phyloP scores from a whole-genome alignment of 2,113 vertebrate species.

The Diphyllodes magnificus region DNA sequence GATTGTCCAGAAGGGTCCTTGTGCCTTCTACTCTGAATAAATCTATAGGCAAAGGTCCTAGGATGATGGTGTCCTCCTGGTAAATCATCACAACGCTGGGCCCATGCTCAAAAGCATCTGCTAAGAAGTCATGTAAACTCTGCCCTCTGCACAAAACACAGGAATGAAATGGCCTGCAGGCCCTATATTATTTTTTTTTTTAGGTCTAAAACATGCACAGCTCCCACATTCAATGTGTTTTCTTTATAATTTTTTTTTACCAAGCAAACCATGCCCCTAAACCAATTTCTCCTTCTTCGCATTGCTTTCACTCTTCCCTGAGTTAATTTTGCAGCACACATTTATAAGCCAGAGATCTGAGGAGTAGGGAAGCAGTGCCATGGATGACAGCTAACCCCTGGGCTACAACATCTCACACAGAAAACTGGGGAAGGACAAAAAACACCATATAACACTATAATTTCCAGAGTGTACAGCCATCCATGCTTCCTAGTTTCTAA shows the following conservation, averaged over 20 bases:
- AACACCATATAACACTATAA: not conserved
- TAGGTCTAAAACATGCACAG: not conserved
- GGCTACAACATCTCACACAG: constrained; percentile 37
- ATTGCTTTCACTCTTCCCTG: constrained; percentile 27
- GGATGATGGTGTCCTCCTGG: constrained; percentile 31
- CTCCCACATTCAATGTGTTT: not conserved
- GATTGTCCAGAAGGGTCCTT: constrained; percentile 64
- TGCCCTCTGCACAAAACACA: constrained; percentile 34
- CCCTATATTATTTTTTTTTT: not conserved
- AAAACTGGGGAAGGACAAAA: constrained; percentile 41
- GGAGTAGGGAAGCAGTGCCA: constrained; percentile 43
- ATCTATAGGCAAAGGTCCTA: constrained; percentile 66
- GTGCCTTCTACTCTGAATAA: constrained; percentile 52
- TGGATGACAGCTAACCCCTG: constrained; percentile 54
- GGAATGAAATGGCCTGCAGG: constrained; percentile 58
- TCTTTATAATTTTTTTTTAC: not conserved
- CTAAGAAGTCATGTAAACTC: constrained; percentile 33
- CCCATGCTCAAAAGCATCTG: constrained; percentile 27
- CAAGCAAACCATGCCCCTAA: constrained; percentile 60
- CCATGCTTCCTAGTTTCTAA: not conserved
- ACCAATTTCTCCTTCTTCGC: constrained; percentile 48
- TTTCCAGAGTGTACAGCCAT: constrained; percentile 5
- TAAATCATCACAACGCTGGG: constrained; percentile 10
- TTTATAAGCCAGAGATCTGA: constrained; percentile 61
- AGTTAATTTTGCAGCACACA: constrained; percentile 63